Conservation (phyloP, 2,888 invertebrate genomes). For the Zele albiditarsus region DNA sequence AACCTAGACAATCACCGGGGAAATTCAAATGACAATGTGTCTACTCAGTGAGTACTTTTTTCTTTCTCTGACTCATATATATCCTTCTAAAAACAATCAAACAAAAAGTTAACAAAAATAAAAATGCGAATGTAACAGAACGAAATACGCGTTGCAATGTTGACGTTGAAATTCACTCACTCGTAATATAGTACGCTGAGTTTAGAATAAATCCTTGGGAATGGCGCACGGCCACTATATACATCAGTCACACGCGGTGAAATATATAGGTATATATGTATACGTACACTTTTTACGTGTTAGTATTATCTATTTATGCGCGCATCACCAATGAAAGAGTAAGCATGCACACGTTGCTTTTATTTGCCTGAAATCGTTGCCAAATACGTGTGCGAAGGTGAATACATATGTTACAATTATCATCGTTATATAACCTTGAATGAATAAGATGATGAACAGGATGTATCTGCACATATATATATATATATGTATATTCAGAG, state of each 20-base stretch:
- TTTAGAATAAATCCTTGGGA: slow-evolving; percentile 19
- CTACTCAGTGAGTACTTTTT: not conserved
- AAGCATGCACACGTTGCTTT: not conserved
- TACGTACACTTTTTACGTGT: not conserved
- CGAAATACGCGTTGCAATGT: not conserved
- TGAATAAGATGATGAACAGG: not conserved
- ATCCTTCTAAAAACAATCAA: not conserved
- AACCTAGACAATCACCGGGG: not conserved
- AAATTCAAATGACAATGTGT: not conserved
- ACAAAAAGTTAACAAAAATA: not conserved
- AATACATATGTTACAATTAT: not conserved
- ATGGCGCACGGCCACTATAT: not conserved
- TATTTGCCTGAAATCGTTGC: slow-evolving; percentile 3
- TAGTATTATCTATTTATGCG: slow-evolving; percentile 1
- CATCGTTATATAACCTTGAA: not conserved
- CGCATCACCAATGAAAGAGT: not conserved
- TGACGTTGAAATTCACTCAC: not conserved
- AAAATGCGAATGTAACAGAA: not conserved
- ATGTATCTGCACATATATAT: not conserved
- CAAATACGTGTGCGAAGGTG: slow-evolving; percentile 8
- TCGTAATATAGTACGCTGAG: not conserved
- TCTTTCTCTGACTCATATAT: no score
- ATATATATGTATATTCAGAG: not conserved
- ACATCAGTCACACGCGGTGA: not conserved
- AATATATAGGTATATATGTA: not conserved